Evolutionary conservation across 1,140 invertebrate genomes (phyloP).

Genomic region (Bicyclus anynana): DNA sequence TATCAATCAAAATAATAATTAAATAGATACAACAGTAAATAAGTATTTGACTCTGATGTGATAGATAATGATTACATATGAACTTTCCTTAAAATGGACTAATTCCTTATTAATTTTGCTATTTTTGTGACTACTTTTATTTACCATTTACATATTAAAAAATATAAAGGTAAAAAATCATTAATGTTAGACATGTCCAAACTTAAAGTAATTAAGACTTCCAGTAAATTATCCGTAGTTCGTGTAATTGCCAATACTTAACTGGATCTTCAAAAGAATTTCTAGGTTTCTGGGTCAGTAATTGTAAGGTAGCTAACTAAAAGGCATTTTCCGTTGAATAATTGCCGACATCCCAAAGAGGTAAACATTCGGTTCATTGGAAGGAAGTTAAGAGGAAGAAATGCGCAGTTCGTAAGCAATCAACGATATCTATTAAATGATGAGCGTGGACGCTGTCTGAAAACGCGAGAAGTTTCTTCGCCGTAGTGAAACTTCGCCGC

Average conservation of each 20-base stretch:
- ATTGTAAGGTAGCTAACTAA: not conserved
- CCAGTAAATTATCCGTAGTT: not conserved
- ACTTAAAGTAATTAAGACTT: not conserved
- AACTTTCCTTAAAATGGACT: too few relatives aligned
- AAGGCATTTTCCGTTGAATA: slow-evolving; percentile 15
- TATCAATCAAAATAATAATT: too few relatives aligned
- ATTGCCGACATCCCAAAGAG: slow-evolving; percentile 18
- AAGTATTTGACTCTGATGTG: too few relatives aligned
- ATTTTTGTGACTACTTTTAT: too few relatives aligned
- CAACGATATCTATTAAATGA: slow-evolving; percentile 48
- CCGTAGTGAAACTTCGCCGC: too few relatives aligned
- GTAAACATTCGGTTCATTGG: slow-evolving; percentile 9
- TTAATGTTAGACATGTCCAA: not conserved
- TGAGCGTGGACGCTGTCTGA: slow-evolving; percentile 23
- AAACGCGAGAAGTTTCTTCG: not conserved
- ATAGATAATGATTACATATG: too few relatives aligned
- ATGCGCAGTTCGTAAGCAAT: slow-evolving; percentile 51
- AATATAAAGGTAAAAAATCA: too few relatives aligned
- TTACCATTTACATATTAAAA: too few relatives aligned
- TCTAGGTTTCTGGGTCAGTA: slow-evolving; percentile 14
- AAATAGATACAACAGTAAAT: too few relatives aligned
- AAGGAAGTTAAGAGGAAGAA: slow-evolving; percentile 21
- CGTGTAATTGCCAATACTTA: not conserved
- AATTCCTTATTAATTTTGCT: too few relatives aligned
- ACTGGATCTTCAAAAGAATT: slow-evolving; percentile 6